Evolutionary conservation across 2,113 vertebrate genomes (phyloP).

Genomic region (Austrofundulus limnaeus): DNA sequence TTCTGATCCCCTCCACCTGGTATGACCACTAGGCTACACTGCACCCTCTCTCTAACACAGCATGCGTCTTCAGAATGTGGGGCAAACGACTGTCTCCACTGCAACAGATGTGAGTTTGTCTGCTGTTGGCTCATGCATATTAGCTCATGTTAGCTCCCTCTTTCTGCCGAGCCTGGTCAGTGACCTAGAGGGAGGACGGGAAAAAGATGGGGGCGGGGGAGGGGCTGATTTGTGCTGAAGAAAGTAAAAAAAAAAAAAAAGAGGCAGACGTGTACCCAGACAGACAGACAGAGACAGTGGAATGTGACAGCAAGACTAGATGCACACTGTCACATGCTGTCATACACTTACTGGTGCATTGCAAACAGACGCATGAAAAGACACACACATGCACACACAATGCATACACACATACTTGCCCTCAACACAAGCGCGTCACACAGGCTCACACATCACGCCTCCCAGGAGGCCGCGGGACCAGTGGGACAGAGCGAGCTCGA

Average conservation of each 20-base stretch:
- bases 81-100: constrained; percentile 64
- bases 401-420: constrained; percentile 7
- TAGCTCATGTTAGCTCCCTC: constrained; percentile 36
- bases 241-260: constrained; percentile 15
- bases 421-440: constrained; percentile 15
- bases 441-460: constrained; percentile 54
- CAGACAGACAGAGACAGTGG: constrained; percentile 15
- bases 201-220: constrained; percentile 20
- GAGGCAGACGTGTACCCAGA: constrained; percentile 10
- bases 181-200: constrained; percentile 49
- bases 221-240: constrained; percentile 15
- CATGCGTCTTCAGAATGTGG: constrained; percentile 54
- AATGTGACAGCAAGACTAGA: constrained; percentile 45
- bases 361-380: constrained; percentile 26
- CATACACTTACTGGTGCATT: constrained; percentile 63
- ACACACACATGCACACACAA: too few relatives aligned
- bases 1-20: constrained; percentile 42
- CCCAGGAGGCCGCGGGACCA: constrained; percentile 69
- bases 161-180: constrained; percentile 44
- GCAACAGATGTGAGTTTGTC: constrained; percentile 75
- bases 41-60: constrained; percentile 62
- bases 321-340: constrained; percentile 65
- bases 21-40: constrained; percentile 80
- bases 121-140: constrained; percentile 51
- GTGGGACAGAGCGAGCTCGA: constrained; percentile 68